These are phyloP conservation scores for Callipepla californica DNA, from an alignment of 2,113 vertebrate genomes.

Conservation along the genomic window DNA sequence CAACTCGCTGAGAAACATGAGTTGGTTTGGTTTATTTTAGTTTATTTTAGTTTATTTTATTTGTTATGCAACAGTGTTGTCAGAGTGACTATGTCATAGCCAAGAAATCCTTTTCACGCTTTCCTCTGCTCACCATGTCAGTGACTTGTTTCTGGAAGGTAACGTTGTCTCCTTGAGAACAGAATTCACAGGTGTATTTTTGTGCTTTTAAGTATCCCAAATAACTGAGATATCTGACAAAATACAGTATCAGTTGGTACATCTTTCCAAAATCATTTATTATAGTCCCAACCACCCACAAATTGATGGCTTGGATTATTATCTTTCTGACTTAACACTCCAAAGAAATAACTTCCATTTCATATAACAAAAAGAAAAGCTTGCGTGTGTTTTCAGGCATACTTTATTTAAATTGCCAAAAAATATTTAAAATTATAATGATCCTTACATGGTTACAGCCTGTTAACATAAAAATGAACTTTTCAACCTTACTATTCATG, in stretches of 20 bases:
- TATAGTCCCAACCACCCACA: not conserved
- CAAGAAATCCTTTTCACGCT: not conserved
- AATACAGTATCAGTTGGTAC: not conserved
- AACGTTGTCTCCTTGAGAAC: conserved; percentile 17
- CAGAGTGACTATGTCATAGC: not conserved
- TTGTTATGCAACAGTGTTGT: not conserved
- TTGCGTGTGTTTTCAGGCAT: not conserved
- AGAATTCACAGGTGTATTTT: conserved; percentile 2
- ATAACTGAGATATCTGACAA: conserved; percentile 22
- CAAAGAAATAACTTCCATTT: not conserved
- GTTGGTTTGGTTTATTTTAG: not conserved
- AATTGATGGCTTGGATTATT: not conserved
- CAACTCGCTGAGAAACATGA: not conserved
- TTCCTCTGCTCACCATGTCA: not conserved
- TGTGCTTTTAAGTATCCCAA: not conserved
- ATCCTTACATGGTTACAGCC: not conserved
- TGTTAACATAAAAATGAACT: conserved; percentile 20
- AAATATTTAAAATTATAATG: not conserved
- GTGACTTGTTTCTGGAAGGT: not conserved
- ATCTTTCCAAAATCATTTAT: not conserved
- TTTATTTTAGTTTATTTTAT: not conserved
- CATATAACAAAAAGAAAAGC: not conserved
- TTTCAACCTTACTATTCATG: not conserved
- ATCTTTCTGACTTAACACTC: not conserved
- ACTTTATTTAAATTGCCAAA: not conserved